phyloP scores from a whole-genome alignment of 2,113 vertebrate genomes.

The Gallinago undulata region DNA sequence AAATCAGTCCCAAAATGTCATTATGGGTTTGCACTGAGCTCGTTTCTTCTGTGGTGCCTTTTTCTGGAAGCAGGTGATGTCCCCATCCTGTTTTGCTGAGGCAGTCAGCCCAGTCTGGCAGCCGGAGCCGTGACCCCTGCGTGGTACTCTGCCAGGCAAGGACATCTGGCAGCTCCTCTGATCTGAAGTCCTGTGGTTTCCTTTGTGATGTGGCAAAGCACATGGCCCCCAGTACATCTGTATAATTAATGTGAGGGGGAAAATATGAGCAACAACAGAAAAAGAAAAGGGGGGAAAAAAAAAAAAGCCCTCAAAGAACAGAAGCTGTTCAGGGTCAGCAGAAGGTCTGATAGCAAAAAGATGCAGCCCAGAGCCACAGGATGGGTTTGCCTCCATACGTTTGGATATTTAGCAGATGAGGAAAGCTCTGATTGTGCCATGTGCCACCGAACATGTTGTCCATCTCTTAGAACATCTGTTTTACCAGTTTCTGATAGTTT shows the following conservation, averaged over 20 bases:
- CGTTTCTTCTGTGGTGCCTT: not conserved
- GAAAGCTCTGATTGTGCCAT: not conserved
- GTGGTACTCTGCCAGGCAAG: not conserved
- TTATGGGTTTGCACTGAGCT: not conserved
- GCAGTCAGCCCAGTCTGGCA: not conserved
- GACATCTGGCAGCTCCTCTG: slow-evolving; percentile 60
- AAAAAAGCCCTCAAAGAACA: slow-evolving; percentile 9
- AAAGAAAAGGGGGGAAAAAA: not conserved
- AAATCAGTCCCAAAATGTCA: not conserved
- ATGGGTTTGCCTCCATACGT: not conserved
- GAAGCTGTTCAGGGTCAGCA: slow-evolving; percentile 44
- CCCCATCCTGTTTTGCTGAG: not conserved
- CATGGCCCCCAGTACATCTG: slow-evolving; percentile 45
- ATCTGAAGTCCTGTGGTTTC: slow-evolving; percentile 53
- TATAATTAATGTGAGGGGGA: slow-evolving; percentile 48
- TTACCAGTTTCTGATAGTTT: not conserved
- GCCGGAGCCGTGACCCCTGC: not conserved
- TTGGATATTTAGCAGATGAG: not conserved
- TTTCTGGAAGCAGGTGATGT: slow-evolving; percentile 6
- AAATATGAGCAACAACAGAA: slow-evolving; percentile 27
- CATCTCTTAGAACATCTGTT: not conserved
- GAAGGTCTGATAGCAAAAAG: slow-evolving; percentile 34
- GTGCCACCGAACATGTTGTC: not conserved
- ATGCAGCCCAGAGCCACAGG: not conserved
- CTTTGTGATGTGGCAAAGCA: slow-evolving; percentile 59